phyloP scores from a whole-genome alignment of 2,113 vertebrate genomes.

The Crypturellus undulatus region DNA sequence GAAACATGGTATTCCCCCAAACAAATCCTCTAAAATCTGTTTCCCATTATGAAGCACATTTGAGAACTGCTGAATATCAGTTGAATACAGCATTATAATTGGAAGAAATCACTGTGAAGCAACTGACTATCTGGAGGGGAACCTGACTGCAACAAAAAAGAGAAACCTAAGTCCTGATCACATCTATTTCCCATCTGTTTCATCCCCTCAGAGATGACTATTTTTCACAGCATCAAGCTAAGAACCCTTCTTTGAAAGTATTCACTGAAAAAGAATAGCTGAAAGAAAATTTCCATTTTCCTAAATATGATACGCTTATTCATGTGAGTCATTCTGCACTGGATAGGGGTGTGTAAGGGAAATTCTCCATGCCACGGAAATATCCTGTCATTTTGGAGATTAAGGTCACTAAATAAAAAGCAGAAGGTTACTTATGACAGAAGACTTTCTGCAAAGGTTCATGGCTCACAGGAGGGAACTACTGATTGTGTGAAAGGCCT shows the following conservation, averaged over 20 bases:
- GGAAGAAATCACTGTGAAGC: neutral
- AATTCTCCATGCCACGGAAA: slow-evolving; percentile 24
- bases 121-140: neutral
- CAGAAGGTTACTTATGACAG: slow-evolving; percentile 52
- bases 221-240: slow-evolving; percentile 1
- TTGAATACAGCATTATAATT: neutral
- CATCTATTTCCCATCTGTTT: slow-evolving; percentile 12
- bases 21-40: neutral
- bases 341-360: slow-evolving; percentile 3
- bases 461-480: slow-evolving; percentile 67
- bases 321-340: neutral
- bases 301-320: neutral
- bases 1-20: neutral
- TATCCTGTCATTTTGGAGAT: slow-evolving; percentile 66
- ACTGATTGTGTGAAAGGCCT: slow-evolving; percentile 43
- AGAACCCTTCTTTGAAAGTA: slow-evolving; percentile 30
- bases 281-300: neutral
- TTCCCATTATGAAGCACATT: neutral
- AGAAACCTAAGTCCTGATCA: neutral
- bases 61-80: neutral
- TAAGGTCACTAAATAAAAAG: slow-evolving; percentile 66
- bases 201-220: neutral
- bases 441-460: slow-evolving; percentile 64
- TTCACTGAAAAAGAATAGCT: neutral
- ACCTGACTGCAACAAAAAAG: neutral